phyloP scores from a whole-genome alignment of 1,140 invertebrate species.

The Temnothorax curvispinosus region DNA sequence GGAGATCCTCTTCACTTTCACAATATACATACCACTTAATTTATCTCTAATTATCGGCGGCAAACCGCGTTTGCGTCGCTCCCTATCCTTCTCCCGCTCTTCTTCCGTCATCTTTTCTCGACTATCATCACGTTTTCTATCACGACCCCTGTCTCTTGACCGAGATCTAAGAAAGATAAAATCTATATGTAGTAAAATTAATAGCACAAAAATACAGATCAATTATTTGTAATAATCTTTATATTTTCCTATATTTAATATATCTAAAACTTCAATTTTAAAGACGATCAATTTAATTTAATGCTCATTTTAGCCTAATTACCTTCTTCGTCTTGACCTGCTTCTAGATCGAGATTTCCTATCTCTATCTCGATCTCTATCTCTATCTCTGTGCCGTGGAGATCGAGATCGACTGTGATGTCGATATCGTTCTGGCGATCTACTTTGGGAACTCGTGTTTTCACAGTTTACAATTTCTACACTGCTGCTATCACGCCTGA shows the following conservation, averaged over 20 bases:
- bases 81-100: constrained; percentile 92
- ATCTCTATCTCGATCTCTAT: constrained; percentile 88
- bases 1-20: not conserved
- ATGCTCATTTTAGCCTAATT: constrained; percentile 27
- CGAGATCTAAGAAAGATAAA: constrained; percentile 82
- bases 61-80: constrained; percentile 94
- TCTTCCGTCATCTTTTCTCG: constrained; percentile 88
- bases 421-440: constrained; percentile 83
- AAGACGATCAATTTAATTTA: constrained; percentile 12
- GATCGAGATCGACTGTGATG: constrained; percentile 86
- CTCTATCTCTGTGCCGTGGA: constrained; percentile 86
- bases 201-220: not conserved
- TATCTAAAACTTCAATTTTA: not conserved
- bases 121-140: constrained; percentile 87
- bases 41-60: constrained; percentile 95
- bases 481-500: constrained; percentile 83
- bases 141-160: constrained; percentile 85
- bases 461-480: constrained; percentile 86
- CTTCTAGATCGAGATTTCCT: constrained; percentile 87
- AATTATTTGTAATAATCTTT: not conserved
- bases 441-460: constrained; percentile 82
- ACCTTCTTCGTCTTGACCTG: constrained; percentile 83
- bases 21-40: constrained; percentile 89
- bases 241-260: not conserved
- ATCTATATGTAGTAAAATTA: not conserved